Percentiles rank a stretch among this genome's conserved stretches.
phyloP scores from a whole-genome alignment of 64 coral and sea anemone genomes.

The Anthopleura sola region DNA sequence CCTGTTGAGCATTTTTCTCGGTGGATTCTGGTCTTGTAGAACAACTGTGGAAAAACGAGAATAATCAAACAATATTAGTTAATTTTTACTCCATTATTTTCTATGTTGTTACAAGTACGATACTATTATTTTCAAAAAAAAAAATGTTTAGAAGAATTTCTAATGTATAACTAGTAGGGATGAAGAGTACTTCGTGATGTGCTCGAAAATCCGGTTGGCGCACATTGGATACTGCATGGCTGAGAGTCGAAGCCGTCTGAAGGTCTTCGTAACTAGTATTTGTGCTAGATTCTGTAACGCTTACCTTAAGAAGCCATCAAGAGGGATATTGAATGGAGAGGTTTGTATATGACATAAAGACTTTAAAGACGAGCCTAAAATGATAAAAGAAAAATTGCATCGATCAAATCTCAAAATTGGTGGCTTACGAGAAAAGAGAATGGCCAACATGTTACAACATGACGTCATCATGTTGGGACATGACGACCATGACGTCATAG shows the following conservation, averaged over 20 bases:
- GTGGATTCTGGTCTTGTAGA: constrained; percentile 27
- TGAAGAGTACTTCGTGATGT: no score
- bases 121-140: no score
- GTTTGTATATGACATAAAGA: neutral
- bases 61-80: neutral
- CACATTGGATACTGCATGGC: no score
- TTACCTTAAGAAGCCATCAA: constrained; percentile 19
- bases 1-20: constrained; percentile 59
- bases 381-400: neutral
- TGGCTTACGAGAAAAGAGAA: neutral
- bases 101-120: no score
- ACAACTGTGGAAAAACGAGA: constrained; percentile 24
- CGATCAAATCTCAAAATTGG: neutral
- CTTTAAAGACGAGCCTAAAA: constrained; percentile 2
- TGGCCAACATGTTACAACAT: no score
- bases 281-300: neutral
- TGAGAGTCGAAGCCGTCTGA: no score
- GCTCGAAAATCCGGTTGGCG: no score
- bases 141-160: no score
- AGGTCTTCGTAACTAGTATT: neutral
- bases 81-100: no score
- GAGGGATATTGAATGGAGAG: neutral
- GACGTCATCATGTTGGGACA: no score
- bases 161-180: no score
- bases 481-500: no score